Evolutionary conservation across 2,113 vertebrate genomes (phyloP), one percentile per base, ranked within the genome.

Genomic region (Polypterus bichir): DNA sequence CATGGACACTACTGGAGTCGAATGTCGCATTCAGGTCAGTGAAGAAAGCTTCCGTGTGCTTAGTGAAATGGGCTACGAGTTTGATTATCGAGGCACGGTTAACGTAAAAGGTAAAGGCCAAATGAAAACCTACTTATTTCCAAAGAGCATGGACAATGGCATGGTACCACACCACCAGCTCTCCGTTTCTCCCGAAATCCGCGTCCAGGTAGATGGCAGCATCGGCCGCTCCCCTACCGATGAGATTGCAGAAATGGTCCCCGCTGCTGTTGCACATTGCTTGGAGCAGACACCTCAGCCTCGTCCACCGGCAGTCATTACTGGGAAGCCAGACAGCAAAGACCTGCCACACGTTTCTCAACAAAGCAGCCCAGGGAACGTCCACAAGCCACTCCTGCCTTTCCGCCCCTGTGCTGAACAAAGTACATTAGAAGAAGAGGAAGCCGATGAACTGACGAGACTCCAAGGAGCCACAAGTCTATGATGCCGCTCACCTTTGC

Each of bases 51-150:
- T 96, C 65, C 81, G 84, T 0, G 83, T 90, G 70, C 87, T 99
- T 49, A 90, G 68, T 61, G 86, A 88, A 71, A 93, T 99, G 93
- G 91, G 94, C 54, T 90, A 97, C 4, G 86, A 93, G 70, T 98
- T 99, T 62, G 93, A 99, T 81, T 99, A 99, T 65, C 86, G 97
- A 59, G 97, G 97, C 66, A 99, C 97, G 0, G 97, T 99, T 73
- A 97, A 99, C 4, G 97, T 99, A 47, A 99, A 99, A 75, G 97
- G 97, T 8, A 99, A 97, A 59, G 97, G 97, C 55, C 92, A 98
- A 78, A 99, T 98, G 97, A 97, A 97, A 88, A 99, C 97, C 77
- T 99, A 93, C 79, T 86, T 99, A 2, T 99, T 87, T 76, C 97
- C 94, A 11, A 92, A 88, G 74, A 91, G 92, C 80, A 83, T 70